These are phyloP conservation scores for Melieria crassipennis DNA, from an alignment of 2,888 invertebrate genomes.

Conservation along the genomic window DNA sequence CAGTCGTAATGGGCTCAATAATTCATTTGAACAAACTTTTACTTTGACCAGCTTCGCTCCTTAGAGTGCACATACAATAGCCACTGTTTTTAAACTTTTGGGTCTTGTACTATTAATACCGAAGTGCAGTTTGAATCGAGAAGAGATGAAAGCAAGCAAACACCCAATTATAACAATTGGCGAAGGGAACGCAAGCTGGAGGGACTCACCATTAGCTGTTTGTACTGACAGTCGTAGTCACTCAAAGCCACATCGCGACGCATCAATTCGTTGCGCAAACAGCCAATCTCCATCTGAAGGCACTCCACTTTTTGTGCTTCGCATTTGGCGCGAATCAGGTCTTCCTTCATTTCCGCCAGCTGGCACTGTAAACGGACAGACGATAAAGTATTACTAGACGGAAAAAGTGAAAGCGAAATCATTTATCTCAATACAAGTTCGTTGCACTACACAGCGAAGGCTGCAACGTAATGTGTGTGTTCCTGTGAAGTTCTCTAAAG, in stretches of 20 bases:
- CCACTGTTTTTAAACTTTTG: slow-evolving; percentile 43
- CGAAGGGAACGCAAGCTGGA: not conserved
- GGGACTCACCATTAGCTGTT: slow-evolving; percentile 52
- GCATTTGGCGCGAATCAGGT: slow-evolving; percentile 45
- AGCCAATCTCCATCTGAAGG: slow-evolving; percentile 50
- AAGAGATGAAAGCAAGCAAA: slow-evolving; percentile 19
- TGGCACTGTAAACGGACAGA: slow-evolving; percentile 37
- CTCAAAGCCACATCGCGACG: slow-evolving; percentile 52
- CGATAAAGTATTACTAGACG: not conserved
- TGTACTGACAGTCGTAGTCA: slow-evolving; percentile 54
- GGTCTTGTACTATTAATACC: slow-evolving; percentile 44
- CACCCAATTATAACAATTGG: not conserved
- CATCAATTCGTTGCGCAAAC: slow-evolving; percentile 50
- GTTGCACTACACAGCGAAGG: not conserved
- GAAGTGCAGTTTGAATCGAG: slow-evolving; percentile 33
- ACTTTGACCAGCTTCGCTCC: slow-evolving; percentile 45
- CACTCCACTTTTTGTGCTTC: slow-evolving; percentile 45
- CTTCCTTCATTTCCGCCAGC: slow-evolving; percentile 46
- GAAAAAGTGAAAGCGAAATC: slow-evolving; percentile 1
- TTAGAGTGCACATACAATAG: slow-evolving; percentile 40
- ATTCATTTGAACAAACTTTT: slow-evolving; percentile 12
- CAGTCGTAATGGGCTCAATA: slow-evolving; percentile 27
- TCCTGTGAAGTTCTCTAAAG: no score
- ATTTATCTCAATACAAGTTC: not conserved
- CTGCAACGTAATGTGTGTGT: no score